Evolutionary conservation across 1,140 invertebrate genomes (phyloP), one percentile per base, ranked within the genome.

Genomic region (Pararge aegeria): DNA sequence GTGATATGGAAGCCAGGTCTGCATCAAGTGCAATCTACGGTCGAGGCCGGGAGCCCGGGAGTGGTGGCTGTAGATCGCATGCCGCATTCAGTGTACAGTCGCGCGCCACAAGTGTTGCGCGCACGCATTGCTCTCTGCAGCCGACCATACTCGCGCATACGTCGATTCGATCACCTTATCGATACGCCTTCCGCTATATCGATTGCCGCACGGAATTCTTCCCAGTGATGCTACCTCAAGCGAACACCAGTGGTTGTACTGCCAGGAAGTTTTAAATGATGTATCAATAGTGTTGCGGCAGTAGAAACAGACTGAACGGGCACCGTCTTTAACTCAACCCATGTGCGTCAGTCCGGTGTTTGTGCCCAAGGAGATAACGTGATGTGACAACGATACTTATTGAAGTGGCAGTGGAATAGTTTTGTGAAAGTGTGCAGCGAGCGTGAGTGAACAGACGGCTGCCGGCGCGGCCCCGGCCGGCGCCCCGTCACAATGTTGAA

Each of bases 401-500:
- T 64, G 68, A 68, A 73, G 82, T 86, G 83, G 72, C 71, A 78
- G 83, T 86, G 83, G 78, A 83, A 87, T 88, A 80, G 78, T 84
- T 83, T 85, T 85, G 85, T 87, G 85, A 89, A 87, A 89, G 84
- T 87, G 83, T 82, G 78, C 77, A 82, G 70, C 64, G 64, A 79
- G 73, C 78, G 75, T 76, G 78, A 83, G 80, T 78, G 77, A 78
- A 72, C 73, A 76, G 74, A 70, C 73, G 71, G 74, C 68, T 55
- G 78, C 70, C 77, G 76, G 70, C 72, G 68, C 73, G 73, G 75
- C 71, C 72, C 64, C 68, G 64, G 74, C 75, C 74, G 73, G 74
- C 63, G 71, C 75, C 62, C 75, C 70, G 80, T 80, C 75, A 89
- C 68, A 74, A 95, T 95, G 94, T 91, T 95, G 82, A 95, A 95